Base-by-base conservation (phyloP, 2,113 vertebrate genomes). In the Myodes glareolus region DNA sequence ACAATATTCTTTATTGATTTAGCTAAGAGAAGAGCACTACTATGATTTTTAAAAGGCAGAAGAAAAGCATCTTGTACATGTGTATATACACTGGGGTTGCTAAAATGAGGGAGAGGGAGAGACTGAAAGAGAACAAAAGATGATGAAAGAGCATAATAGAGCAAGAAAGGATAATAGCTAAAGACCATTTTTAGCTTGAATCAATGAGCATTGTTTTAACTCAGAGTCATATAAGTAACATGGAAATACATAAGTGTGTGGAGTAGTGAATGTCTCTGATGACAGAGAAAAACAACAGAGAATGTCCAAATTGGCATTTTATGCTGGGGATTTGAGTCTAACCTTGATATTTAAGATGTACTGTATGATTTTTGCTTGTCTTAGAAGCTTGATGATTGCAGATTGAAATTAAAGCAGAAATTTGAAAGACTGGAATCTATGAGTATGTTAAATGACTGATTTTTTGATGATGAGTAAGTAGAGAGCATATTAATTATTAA, bases 291-390 rank as follows among this genome's bases (percentile, higher is more conserved):
- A 29, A 89, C 8, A 89, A 68, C 17, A 65, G 55, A 68, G 2
- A 70, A 33, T 90, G 45, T 68, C 78, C 14, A 88, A 75, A 87
- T 27, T 90, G 45, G 89, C 39, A 89, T 95, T 88, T 73, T 58
- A 45, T 82, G 61, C 4, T 70, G 3, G 5, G 5, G 21, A 14
- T 47, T 81, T 92, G 58, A 16, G 33, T 84, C 87, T 72, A 91
- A 7, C 0, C 5, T 81, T 61, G 75, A 80, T 88, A 90, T 84
- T 73, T 90, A n/a, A 87, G 52, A 58, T 55, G 23, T 19, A 3
- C 0, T 58, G 86, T 47, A 4, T 90, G 45, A 36, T 73, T 42
- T 75, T 80, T 70, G 1, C 52, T 88, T 89, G 72, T 61, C 13
- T 65, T 81, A 3, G 25, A 33, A 47, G 75, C 23, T 52, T 95